Conservation (phyloP, 2,113 vertebrate genomes). For the Grus americana region DNA sequence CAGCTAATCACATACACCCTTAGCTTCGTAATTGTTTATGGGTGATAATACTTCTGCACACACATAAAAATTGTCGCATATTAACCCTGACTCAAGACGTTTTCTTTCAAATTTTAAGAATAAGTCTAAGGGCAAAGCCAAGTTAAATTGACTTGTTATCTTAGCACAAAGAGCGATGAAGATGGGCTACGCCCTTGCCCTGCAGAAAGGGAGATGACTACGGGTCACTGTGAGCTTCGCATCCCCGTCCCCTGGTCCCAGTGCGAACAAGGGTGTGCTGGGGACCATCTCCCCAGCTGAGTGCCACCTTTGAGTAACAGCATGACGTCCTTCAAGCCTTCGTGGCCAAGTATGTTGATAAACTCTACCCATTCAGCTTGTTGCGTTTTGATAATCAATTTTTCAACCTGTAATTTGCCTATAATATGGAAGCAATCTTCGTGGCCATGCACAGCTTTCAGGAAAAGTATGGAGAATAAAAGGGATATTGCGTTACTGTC, state of each 20-base stretch:
- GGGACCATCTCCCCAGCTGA: background rate
- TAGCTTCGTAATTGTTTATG: background rate
- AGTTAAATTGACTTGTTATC: background rate
- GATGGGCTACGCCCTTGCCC: too few relatives aligned
- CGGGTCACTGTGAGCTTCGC: accelerated
- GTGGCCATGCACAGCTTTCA: background rate
- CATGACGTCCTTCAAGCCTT: background rate
- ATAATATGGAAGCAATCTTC: background rate
- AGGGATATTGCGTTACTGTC: too few relatives aligned
- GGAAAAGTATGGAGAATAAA: background rate
- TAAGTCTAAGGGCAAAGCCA: background rate
- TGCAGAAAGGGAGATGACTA: background rate
- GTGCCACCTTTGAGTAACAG: background rate
- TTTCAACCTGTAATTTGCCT: background rate
- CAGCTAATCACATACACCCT: background rate
- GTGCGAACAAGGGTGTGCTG: background rate
- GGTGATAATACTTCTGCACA: background rate
- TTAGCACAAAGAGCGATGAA: background rate
- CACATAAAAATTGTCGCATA: accelerated
- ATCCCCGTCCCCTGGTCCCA: background rate
- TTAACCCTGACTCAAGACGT: background rate
- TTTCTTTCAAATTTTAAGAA: background rate
- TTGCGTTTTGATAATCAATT: background rate
- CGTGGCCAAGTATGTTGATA: background rate
- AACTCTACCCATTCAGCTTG: background rate